A percentile compares a stretch with the other conserved stretches of the same genome.
Conservation (phyloP, 2,888 invertebrate genomes). For the Calephelis perditalis region DNA sequence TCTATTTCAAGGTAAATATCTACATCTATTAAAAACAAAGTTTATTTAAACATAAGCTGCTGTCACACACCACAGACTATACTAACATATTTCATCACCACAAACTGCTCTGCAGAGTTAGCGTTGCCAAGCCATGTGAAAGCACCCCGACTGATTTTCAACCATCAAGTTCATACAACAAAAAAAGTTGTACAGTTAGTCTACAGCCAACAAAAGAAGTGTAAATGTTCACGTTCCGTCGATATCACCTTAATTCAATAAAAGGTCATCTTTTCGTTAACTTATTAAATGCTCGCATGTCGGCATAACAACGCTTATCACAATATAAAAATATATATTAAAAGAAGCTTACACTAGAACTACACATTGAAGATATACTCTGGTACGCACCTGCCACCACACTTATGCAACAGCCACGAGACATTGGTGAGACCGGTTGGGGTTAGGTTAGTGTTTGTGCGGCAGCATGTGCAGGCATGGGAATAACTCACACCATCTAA, state of each 20-base stretch:
- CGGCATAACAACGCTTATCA: slow-evolving; percentile 77
- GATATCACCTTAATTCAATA: slow-evolving; percentile 59
- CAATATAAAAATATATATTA: slow-evolving; percentile 77
- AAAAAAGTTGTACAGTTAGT: not conserved
- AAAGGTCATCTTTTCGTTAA: slow-evolving; percentile 56
- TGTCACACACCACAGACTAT: too few species aligned
- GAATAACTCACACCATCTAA: slow-evolving; percentile 66
- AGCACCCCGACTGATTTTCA: slow-evolving; percentile 1
- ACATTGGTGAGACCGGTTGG: slow-evolving; percentile 49
- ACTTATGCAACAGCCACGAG: slow-evolving; percentile 52
- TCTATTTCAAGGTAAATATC: too few species aligned
- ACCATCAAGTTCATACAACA: not conserved
- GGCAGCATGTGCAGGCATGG: slow-evolving; percentile 72
- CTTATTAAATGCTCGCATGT: slow-evolving; percentile 74
- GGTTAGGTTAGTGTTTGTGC: slow-evolving; percentile 56
- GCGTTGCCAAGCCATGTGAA: not conserved
- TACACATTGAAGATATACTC: slow-evolving; percentile 72
- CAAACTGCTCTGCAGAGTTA: too few species aligned
- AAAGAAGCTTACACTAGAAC: slow-evolving; percentile 73
- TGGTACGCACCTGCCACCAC: slow-evolving; percentile 73
- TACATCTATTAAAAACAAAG: too few species aligned
- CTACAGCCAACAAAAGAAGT: not conserved
- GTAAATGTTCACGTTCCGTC: slow-evolving; percentile 14
- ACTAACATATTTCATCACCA: too few species aligned
- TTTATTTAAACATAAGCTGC: too few species aligned